Base-by-base conservation (phyloP, 2,113 vertebrate species). In the Lonchura striata region DNA sequence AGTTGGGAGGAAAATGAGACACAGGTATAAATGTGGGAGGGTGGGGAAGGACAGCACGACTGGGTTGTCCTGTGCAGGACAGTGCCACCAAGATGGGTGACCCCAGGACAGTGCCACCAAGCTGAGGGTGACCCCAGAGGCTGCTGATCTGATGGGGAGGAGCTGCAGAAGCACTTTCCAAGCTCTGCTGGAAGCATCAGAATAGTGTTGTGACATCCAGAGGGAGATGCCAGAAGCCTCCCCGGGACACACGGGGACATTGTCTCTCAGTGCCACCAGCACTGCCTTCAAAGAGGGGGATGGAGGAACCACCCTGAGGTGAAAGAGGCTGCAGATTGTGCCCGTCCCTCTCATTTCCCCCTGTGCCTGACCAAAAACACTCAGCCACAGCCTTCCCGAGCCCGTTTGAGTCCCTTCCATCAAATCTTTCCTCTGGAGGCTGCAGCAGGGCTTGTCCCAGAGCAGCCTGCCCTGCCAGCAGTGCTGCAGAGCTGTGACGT, bases 221-320 rank as follows among this genome's bases (percentile, higher is more conserved):
- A 39, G n/a, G 4, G 11, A 63, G 65, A 11, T 3, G 63, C 37
- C 1, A 10, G 54, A 16, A 50, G 17, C 9, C 11, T 71, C 42
- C 53, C 15, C 0, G 0, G 59, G 59, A 46, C 13, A 22, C 3
- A 2, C 0, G 1, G 44, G 39, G 54, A 39, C 59, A 17, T 22
- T 0, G 0, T 8, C 22, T 11, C 39, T 30, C 53, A 2, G 41
- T 13, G 54, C 49, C 57, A 47, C 28, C 8, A 7, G 33, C 30
- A 3, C 35, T 33, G 64, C 46, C 64, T 20, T 18, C 14, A 4
- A 21, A 30, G 7, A 86, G 25, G 9, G 7, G 52, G 28, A 10
- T 21, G 46, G 63, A 75, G 60, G 70, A 61, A 70, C 18, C 53
- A 30, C 27, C 1, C 76, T 12, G 27, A 52, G 46, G 5, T 14